These are phyloP conservation scores for Stichopus chloronotus DNA, from an alignment of 35 echinoderm and acorn worm genomes.

Conservation along the genomic window DNA sequence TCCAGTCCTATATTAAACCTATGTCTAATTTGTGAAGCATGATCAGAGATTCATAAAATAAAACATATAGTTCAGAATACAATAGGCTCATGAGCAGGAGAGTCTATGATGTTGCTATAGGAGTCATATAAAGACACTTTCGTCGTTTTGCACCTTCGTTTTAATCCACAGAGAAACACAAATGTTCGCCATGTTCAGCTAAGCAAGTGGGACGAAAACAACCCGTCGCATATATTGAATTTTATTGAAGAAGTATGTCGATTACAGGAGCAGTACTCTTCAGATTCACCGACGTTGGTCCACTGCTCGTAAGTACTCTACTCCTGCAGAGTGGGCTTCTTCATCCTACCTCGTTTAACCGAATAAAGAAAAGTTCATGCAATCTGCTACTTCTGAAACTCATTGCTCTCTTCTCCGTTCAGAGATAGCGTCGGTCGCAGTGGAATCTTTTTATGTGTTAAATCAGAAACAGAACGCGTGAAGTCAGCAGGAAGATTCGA, in stretches of 20 bases:
- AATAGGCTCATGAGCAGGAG: too few relatives aligned
- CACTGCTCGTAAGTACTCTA: conserved; percentile 16
- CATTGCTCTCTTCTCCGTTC: neutral
- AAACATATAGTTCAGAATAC: too few relatives aligned
- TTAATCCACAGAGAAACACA: neutral
- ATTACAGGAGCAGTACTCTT: neutral
- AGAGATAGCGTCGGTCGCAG: conserved; percentile 4
- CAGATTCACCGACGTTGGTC: neutral
- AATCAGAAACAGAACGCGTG: conserved; percentile 9
- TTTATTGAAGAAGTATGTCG: neutral
- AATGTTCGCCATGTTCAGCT: neutral
- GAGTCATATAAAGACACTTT: neutral
- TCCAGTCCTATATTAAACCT: too few relatives aligned
- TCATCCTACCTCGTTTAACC: neutral
- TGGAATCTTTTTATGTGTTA: conserved; percentile 5
- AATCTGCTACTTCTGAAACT: neutral
- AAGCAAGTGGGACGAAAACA: neutral
- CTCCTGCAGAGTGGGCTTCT: neutral
- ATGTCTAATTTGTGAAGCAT: too few relatives aligned
- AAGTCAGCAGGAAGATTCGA: neutral
- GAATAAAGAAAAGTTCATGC: neutral
- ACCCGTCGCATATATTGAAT: neutral
- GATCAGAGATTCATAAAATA: too few relatives aligned
- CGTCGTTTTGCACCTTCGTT: neutral
- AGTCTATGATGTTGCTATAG: neutral